These are phyloP conservation scores for Drosophila pruinosa DNA, from an alignment of 1,140 invertebrate genomes.

Conservation along the genomic window DNA sequence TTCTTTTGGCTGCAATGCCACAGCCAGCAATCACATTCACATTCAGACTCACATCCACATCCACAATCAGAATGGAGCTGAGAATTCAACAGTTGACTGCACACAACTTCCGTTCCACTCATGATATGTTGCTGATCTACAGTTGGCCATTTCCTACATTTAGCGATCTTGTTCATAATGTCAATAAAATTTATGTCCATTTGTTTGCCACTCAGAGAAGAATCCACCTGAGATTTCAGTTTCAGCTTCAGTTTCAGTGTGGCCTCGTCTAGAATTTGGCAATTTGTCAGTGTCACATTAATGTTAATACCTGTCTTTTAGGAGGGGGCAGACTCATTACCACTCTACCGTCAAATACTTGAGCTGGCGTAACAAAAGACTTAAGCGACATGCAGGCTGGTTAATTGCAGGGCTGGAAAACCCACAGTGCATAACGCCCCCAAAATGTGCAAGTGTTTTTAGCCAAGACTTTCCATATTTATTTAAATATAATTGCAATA, in stretches of 20 bases:
- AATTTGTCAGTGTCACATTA: constrained; percentile 75
- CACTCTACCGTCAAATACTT: constrained; percentile 35
- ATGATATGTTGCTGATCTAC: constrained; percentile 18
- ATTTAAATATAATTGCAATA: no score
- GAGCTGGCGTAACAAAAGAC: constrained; percentile 52
- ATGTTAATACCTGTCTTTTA: constrained; percentile 18
- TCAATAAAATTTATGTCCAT: constrained; percentile 79
- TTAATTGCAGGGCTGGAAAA: constrained; percentile 58
- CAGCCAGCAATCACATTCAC: not conserved
- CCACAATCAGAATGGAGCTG: not conserved
- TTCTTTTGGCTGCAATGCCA: constrained; percentile 52
- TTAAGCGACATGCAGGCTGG: constrained; percentile 21
- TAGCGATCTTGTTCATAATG: constrained; percentile 72
- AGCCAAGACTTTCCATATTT: constrained; percentile 1
- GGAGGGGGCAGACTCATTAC: not conserved
- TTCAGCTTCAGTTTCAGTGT: constrained; percentile 22
- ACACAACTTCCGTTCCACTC: constrained; percentile 75
- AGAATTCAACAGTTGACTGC: constrained; percentile 68
- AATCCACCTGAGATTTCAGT: not conserved
- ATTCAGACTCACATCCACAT: not conserved
- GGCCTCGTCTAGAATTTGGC: constrained; percentile 73
- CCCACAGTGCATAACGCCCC: constrained; percentile 6
- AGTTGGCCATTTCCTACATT: constrained; percentile 58
- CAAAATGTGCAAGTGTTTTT: not conserved
- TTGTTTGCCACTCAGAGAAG: constrained; percentile 34